Conservation (phyloP, 2,113 vertebrate species). For the Paradoxurus hermaphroditus region DNA sequence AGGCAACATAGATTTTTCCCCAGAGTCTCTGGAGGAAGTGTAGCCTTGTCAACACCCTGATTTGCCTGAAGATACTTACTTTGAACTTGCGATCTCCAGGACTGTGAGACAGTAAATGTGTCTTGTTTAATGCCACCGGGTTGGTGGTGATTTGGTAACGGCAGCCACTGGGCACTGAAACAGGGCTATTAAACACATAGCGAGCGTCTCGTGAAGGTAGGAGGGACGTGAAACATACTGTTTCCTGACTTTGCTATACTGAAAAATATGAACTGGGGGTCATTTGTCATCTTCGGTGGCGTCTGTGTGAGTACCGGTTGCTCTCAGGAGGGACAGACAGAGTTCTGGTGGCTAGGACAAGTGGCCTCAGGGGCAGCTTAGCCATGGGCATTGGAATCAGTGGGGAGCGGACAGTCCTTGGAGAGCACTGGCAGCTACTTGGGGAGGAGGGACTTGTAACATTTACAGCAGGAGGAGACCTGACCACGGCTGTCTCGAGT, state of each 20-base stretch:
- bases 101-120: neutral
- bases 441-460: neutral
- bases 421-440: neutral
- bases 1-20: neutral
- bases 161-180: neutral
- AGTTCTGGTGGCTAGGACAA: neutral
- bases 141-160: neutral
- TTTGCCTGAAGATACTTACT: neutral
- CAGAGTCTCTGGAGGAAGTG: neutral
- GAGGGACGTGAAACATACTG: neutral
- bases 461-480: neutral
- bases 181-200: neutral
- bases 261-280: neutral
- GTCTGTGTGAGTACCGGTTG: neutral
- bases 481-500: neutral
- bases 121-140: neutral
- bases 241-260: neutral
- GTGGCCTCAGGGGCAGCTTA: neutral
- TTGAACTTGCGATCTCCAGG: neutral
- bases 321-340: neutral
- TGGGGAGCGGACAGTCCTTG: neutral
- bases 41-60: neutral
- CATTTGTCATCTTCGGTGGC: too few relatives aligned
- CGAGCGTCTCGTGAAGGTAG: neutral
- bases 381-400: too few relatives aligned